Evolutionary conservation across 2,797 vertebrate species (phyloP), one percentile per base, ranked within the genome.

Genomic region (Sebastes alutus): DNA sequence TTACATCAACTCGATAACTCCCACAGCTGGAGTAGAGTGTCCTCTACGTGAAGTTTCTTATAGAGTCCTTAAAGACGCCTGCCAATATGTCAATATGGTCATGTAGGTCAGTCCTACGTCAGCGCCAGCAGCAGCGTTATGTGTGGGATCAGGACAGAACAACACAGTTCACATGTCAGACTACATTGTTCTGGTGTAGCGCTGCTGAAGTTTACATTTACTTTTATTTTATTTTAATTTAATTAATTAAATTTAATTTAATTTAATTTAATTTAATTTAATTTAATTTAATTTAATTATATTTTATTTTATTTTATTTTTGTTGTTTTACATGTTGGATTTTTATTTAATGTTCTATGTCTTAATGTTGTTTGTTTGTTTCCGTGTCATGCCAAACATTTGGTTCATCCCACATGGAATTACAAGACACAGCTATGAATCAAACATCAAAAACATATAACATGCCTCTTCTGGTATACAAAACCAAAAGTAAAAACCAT

Each of bases 1-100:
- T 93, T 88, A 89, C 62, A 46, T 93, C 86, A 88, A n/a, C 73
- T 58, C 1, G 2, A 67, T 75, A 69, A 83, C 54, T 80, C 75
- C 42, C 75, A 54, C 88, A 89, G 87, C 83, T 88, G 89, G 84
- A 83, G 30, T 52, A 72, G 30, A 30, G 59, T 20, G 66, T 83
- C 77, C 60, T 80, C 59, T 30, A n/a, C 0, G 6, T 68, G 38
- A 77, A 52, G 75, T 33, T 85, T 77, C 70, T 81, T 61, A 30
- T 30, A 70, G 33, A 64, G 18, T 12, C 70, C 76, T 83, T 88
- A 65, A 81, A 88, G 64, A 75, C 4, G 8, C 0, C 35, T 46
- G 66, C 22, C 72, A 81, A n/a, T 20, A 70, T 12, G 20, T 14
- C 70, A 80, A 42, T 29, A 42, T 20, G 14, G 29, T 81, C 67